These are phyloP conservation scores for Prietella phreatophila DNA, from an alignment of 2,113 vertebrate genomes.

Conservation along the genomic window DNA sequence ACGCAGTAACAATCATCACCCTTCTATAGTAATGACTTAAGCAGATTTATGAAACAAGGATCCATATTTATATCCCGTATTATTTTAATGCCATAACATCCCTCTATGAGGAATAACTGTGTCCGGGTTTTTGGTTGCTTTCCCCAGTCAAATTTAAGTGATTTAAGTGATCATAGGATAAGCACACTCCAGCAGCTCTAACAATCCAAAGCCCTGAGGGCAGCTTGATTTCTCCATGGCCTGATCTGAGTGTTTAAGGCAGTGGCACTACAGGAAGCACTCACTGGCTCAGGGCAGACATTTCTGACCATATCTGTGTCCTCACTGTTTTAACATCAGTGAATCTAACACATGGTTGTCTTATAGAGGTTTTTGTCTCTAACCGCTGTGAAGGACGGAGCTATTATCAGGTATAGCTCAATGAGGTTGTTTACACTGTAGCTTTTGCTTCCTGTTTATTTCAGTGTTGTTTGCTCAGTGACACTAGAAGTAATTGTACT, in stretches of 20 bases:
- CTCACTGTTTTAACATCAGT: conserved; percentile 11
- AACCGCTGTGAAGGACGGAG: conserved; percentile 30
- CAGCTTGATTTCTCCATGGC: conserved; percentile 7
- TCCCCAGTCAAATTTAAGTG: not conserved
- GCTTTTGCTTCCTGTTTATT: not conserved
- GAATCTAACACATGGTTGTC: conserved; percentile 36
- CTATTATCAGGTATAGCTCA: conserved; percentile 2
- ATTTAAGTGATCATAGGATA: not conserved
- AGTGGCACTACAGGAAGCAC: not conserved
- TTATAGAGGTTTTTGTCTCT: not conserved
- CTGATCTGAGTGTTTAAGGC: not conserved
- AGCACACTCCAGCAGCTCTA: not conserved
- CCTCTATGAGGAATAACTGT: not conserved
- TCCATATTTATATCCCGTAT: not conserved
- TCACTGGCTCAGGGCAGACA: not conserved
- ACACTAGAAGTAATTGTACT: not conserved
- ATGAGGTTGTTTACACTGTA: not conserved
- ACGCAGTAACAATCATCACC: not conserved
- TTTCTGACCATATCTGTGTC: conserved; percentile 3
- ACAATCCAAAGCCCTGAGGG: not conserved
- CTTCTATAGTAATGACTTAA: not conserved
- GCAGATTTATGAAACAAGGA: not conserved
- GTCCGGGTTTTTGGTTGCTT: not conserved
- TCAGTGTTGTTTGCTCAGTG: not conserved
- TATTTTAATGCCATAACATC: not conserved